Base-by-base conservation (phyloP, 2,888 invertebrate genomes). In the Hemicrepidius hirtus region DNA sequence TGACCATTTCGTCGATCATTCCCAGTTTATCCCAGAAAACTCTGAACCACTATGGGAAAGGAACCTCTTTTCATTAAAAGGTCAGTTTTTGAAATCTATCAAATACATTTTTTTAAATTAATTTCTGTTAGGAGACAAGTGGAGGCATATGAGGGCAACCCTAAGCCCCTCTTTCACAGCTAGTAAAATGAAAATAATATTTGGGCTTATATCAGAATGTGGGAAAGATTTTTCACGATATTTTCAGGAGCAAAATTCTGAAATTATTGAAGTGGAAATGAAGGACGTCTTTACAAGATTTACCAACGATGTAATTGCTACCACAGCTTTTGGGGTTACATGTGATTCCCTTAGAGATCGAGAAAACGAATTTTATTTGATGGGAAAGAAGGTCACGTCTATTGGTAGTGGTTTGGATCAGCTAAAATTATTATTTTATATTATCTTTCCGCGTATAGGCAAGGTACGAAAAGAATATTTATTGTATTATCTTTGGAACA, bases 231-330 rank as follows among this genome's bases (percentile, higher is more conserved):
- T 82, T 24, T 60, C 71, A 0, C 60, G 78, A 4, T 76, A 82
- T 73, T 82, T 84, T 49, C 46, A 77, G 24, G 68, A 76, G 9
- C 74, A 79, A 46, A 57, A 76, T 3, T 65, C 77, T 35, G 73
- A 80, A 7, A 60, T 68, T 5, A 62, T 76, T 3, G 74, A 75
- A 6, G 18, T 88, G 0, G 88, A 89, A 41, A 80, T 85, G 69
- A 88, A 87, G 72, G 88, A 89, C 65, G 74, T 86, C 1, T 86
- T 86, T 1, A 85, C 87, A 0, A 83, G 88, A 13, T 88, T 85
- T 72, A 83, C 88, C 0, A 89, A 87, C 70, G 89, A 90, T 76
- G 88, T 89, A 0, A 89, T 90, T 62, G 90, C 89, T 0, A 85
- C 88, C 0, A 86, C 87, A 20, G 89, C 88, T 0, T 89, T 89